Percentiles rank a stretch among this genome's conserved stretches.
These are phyloP conservation scores for Myzus persicae DNA, from an alignment of 1,140 invertebrate species.

Conservation along the genomic window DNA sequence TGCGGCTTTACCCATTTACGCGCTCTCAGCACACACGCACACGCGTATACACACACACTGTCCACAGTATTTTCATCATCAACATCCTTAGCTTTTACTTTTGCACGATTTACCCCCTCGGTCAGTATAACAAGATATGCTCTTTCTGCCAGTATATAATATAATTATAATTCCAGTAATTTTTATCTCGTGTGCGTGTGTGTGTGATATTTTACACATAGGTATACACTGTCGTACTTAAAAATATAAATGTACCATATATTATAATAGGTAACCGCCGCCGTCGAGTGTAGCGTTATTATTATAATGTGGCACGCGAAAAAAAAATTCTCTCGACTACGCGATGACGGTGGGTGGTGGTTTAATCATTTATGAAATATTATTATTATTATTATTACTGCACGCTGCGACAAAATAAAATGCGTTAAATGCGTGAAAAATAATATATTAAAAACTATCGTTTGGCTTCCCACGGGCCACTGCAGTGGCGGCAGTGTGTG, in stretches of 20 bases:
- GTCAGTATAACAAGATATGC: neutral
- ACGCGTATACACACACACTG: neutral
- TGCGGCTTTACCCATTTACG: conserved; percentile 15
- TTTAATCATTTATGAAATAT: conserved; percentile 39
- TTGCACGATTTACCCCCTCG: neutral
- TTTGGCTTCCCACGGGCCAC: neutral
- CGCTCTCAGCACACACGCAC: neutral
- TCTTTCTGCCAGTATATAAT: neutral
- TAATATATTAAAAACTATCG: neutral
- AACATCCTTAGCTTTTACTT: conserved; percentile 14
- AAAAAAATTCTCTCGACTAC: conserved; percentile 2
- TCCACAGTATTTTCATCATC: conserved; percentile 36
- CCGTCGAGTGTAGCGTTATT: conserved; percentile 19
- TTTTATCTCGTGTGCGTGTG: neutral
- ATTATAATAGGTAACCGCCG: neutral
- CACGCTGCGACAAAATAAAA: neutral
- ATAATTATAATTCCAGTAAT: neutral
- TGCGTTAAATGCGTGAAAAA: neutral
- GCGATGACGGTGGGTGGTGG: neutral
- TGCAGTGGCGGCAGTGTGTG: neutral
- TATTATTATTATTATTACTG: neutral
- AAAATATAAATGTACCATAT: neutral
- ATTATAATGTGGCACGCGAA: neutral
- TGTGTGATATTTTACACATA: neutral
- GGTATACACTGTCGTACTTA: neutral